Evolutionary conservation across 1,140 invertebrate species (phyloP).

Genomic region (Danaus melanippus): DNA sequence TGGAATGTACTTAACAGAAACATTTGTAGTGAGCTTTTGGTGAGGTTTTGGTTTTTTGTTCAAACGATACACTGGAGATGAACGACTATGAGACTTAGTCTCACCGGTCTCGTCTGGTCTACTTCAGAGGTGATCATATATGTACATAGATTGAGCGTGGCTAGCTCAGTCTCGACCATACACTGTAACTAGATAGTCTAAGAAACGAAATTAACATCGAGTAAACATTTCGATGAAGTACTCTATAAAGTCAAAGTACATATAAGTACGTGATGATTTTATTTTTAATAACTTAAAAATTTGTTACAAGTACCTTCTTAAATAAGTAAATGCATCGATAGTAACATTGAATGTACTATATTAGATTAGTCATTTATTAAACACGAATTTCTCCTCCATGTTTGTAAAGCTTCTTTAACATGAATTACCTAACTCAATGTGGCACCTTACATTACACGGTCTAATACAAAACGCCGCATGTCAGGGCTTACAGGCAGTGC

Average conservation of each 20-base stretch:
- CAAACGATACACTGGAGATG: constrained; percentile 27
- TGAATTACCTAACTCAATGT: constrained; percentile 17
- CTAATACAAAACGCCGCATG: no score
- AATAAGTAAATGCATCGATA: constrained; percentile 3
- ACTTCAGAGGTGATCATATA: not conserved
- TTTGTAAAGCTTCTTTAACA: constrained; percentile 8
- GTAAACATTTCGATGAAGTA: constrained; percentile 16
- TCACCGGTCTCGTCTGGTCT: constrained; percentile 10
- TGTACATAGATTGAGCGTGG: no score
- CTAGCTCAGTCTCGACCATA: no score
- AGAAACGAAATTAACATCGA: constrained; percentile 7
- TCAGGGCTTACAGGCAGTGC: no score
- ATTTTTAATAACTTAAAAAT: constrained; percentile 8
- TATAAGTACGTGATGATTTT: constrained; percentile 7
- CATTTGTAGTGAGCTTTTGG: constrained; percentile 26
- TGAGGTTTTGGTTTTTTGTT: constrained; percentile 44
- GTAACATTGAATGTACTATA: no score
- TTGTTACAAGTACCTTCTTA: constrained; percentile 4
- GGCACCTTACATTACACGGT: constrained; percentile 27
- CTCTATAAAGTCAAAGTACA: constrained; percentile 9
- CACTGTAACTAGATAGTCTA: no score
- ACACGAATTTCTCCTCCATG: constrained; percentile 18
- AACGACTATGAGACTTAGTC: constrained; percentile 35
- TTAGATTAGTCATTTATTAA: no score
- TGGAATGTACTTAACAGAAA: constrained; percentile 13